phyloP scores from a whole-genome alignment of 2,797 vertebrate genomes.

The Leucoraja ocellata region DNA sequence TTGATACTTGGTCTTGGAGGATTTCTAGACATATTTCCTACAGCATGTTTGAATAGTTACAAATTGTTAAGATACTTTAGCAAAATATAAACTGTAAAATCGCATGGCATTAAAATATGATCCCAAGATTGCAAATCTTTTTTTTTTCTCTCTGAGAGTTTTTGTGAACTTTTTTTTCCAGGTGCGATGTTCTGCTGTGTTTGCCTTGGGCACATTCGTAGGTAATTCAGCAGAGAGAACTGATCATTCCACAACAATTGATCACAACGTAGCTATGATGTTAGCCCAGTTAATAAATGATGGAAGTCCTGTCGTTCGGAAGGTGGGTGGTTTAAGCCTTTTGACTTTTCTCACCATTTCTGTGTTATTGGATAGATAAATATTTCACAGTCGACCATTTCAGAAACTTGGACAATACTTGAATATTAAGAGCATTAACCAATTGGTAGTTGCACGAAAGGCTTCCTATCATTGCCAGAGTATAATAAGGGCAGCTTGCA shows the following conservation, averaged over 20 bases:
- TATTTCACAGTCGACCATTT: neutral
- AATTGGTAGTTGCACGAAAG: neutral
- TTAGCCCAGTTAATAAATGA: conserved; percentile 92
- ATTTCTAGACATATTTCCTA: neutral
- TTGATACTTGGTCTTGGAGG: neutral
- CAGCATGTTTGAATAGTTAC: neutral
- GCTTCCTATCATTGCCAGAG: neutral
- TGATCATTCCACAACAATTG: conserved; percentile 95
- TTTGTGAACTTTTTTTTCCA: conserved; percentile 45
- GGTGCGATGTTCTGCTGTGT: conserved; percentile 90
- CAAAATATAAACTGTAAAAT: conserved; percentile 3
- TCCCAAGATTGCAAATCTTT: neutral
- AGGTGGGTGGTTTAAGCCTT: conserved; percentile 60
- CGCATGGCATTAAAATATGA: neutral
- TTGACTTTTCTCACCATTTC: neutral
- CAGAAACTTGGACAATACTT: neutral
- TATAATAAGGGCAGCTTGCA: too few relatives aligned
- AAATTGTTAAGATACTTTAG: neutral
- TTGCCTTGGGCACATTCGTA: conserved; percentile 89
- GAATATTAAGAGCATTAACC: neutral
- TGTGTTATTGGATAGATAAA: neutral
- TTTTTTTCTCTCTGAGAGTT: neutral
- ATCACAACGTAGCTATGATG: conserved; percentile 99
- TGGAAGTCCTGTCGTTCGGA: conserved; percentile 87
- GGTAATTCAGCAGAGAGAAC: conserved; percentile 90